Conservation (phyloP, 2,888 invertebrate genomes). For the Andrena chrysosceles region DNA sequence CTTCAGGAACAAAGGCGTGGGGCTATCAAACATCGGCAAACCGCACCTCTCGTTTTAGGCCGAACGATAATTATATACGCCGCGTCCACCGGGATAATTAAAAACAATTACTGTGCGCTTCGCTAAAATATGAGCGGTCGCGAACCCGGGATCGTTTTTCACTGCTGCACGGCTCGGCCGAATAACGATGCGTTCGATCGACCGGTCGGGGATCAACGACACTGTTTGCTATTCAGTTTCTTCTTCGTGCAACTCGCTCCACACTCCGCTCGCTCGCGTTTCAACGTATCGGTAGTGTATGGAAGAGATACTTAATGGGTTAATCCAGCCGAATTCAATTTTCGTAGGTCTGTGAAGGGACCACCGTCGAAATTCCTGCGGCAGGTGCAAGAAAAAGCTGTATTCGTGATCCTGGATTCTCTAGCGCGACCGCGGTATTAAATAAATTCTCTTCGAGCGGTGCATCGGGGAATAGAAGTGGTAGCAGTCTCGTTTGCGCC, state of each 20-base stretch:
- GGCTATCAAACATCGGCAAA: constrained; percentile 61
- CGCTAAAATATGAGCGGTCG: constrained; percentile 51
- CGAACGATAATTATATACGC: constrained; percentile 76
- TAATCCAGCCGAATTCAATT: constrained; percentile 10
- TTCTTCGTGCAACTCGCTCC: neutral
- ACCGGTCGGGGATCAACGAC: constrained; percentile 18
- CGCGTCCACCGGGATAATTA: constrained; percentile 75
- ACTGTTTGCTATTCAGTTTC: constrained; percentile 20
- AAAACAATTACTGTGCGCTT: constrained; percentile 75
- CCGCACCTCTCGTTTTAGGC: constrained; percentile 72
- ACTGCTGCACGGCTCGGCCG: neutral
- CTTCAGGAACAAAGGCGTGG: constrained; percentile 67
- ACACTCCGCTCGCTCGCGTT: no score
- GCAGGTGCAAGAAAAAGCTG: constrained; percentile 26
- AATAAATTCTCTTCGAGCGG: constrained; percentile 66
- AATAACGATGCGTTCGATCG: constrained; percentile 11
- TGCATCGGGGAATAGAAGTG: constrained; percentile 51
- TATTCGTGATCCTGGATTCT: constrained; percentile 2
- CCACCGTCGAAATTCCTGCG: constrained; percentile 2
- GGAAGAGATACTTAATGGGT: no score
- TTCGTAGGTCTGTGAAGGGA: constrained; percentile 16
- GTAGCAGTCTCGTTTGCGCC: constrained; percentile 64
- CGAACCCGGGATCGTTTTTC: constrained; percentile 15
- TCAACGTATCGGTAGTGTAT: no score
- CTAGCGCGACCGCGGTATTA: constrained; percentile 40